Conservation (phyloP, 2,888 invertebrate genomes). For the Ennomos fuscantarius region DNA sequence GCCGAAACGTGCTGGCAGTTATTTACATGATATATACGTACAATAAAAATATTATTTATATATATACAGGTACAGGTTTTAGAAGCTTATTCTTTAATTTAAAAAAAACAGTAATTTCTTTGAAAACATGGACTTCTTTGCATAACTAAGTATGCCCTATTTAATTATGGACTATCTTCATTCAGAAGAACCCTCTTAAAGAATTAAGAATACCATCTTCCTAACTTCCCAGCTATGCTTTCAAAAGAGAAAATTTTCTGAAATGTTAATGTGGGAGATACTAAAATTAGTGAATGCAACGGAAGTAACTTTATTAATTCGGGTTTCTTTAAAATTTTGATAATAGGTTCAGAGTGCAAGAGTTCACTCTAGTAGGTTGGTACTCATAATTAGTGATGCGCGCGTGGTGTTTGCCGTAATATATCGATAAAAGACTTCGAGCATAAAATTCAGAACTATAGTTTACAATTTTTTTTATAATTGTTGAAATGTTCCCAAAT, state of each 20-base stretch:
- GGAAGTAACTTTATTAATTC: conserved; percentile 37
- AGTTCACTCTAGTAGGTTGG: too few species aligned
- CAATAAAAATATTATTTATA: too few species aligned
- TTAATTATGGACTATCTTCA: conserved; percentile 67
- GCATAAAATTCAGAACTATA: too few species aligned
- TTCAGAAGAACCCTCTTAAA: conserved; percentile 22
- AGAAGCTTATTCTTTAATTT: background rate
- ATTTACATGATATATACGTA: too few species aligned
- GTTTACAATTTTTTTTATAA: too few species aligned
- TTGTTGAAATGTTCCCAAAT: too few species aligned
- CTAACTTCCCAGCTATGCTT: conserved; percentile 10
- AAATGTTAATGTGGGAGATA: conserved; percentile 29
- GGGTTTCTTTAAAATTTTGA: background rate
- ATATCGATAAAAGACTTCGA: too few species aligned
- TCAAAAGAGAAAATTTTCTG: conserved; percentile 10
- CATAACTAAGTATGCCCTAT: conserved; percentile 74
- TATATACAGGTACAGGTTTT: too few species aligned
- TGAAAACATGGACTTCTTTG: conserved; percentile 45
- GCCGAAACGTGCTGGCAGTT: too few species aligned
- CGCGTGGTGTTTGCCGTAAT: too few species aligned
- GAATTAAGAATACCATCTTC: conserved; percentile 24
- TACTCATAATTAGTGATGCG: too few species aligned
- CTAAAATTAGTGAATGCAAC: conserved; percentile 45
- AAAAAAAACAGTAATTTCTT: background rate
- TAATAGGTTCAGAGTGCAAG: too few species aligned